Evolutionary conservation across 2,113 vertebrate species (phyloP).

Genomic region (Saguinus midas): DNA sequence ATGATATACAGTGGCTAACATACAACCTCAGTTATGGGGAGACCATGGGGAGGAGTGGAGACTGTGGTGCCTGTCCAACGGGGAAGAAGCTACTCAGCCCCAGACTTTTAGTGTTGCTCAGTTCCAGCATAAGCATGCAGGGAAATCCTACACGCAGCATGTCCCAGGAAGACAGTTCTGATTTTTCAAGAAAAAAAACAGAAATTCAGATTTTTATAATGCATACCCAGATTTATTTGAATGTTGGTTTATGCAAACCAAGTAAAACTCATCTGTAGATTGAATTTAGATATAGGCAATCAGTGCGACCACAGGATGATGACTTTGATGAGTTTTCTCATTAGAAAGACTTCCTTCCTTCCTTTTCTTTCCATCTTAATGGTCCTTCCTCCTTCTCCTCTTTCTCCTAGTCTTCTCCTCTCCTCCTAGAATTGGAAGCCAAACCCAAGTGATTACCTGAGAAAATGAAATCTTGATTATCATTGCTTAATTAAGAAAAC

Average conservation of each 20-base stretch:
- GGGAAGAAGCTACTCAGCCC: background rate
- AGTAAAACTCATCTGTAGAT: background rate
- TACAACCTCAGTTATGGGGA: background rate
- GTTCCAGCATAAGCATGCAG: background rate
- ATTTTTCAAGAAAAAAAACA: background rate
- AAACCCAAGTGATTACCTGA: background rate
- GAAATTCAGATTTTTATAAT: background rate
- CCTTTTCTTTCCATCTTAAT: background rate
- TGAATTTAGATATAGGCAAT: background rate
- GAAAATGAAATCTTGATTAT: background rate
- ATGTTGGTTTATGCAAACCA: background rate
- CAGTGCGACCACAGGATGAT: background rate
- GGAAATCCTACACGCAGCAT: background rate
- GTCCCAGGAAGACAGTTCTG: background rate
- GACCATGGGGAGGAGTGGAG: background rate
- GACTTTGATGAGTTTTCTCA: background rate
- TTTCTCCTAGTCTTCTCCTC: background rate
- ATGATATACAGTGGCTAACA: too few relatives aligned
- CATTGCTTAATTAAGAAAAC: background rate
- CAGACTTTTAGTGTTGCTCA: too few relatives aligned
- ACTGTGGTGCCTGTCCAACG: background rate
- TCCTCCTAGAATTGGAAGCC: background rate
- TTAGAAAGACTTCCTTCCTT: background rate
- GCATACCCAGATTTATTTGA: background rate
- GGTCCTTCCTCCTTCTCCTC: background rate